Base-by-base conservation (phyloP, 2,797 vertebrate genomes). In the Acanthurus lineatus region DNA sequence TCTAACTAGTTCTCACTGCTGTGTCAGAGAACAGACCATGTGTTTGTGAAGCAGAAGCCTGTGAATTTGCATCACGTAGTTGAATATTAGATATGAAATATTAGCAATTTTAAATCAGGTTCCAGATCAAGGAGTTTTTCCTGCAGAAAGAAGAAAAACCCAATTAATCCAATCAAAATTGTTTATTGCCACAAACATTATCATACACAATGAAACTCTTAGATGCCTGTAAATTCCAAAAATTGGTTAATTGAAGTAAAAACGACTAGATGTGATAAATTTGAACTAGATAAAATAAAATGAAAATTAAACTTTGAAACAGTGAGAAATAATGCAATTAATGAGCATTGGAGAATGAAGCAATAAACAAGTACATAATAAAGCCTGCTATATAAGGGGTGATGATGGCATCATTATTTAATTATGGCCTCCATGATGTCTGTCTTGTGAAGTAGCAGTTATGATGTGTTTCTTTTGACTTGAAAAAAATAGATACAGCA, bases 1-100 rank as follows among this genome's bases (percentile, higher is more conserved):
- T 63, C 47, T 63, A 73, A 66, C 72, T 69, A 77, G 70, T 61
- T 57, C 47, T 62, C 62, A 25, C 49, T 45, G 32, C 32, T 35
- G 32, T 35, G 32, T 6, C 32, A 35, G 32, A 35, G 32, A 3
- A 35, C 32, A 35, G 32, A 35, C 32, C 32, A 35, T 35, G 32
- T 35, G 32, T 35, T 35, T 35, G 32, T 35, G 32, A 35, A 35
- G 32, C 32, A 35, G 7, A 35, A 35, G 32, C 32, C 32, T 35
- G 32, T 35, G 32, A 35, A 35, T 35, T 35, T 35, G 32, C 32
- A 35, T 35, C 32, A 35, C 32, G 6, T 35, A 35, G 32, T 35
- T 35, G 32, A 35, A 35, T 35, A 35, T 35, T 35, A 35, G 32
- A 35, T 35, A 35, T 35, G 32, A 35, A 35, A 35, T 35, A 35